These are phyloP conservation scores for Buphagus erythrorhynchus DNA, from an alignment of 2,797 vertebrate genomes.

Conservation along the genomic window DNA sequence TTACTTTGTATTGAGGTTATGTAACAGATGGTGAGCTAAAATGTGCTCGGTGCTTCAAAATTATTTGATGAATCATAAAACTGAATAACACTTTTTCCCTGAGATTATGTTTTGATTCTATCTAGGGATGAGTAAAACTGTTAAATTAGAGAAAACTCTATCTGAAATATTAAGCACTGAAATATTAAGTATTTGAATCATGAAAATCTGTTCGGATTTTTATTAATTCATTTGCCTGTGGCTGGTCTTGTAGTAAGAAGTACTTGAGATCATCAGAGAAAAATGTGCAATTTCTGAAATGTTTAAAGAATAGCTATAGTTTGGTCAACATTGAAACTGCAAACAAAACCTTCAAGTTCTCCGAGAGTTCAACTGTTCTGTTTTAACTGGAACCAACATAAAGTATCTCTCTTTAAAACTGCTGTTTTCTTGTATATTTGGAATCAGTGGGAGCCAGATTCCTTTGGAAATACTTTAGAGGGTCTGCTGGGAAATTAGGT, in stretches of 20 bases:
- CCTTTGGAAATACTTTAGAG: not conserved
- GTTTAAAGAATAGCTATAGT: not conserved
- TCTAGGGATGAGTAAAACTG: conserved; percentile 48
- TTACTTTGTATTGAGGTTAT: conserved; percentile 58
- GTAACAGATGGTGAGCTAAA: conserved; percentile 69
- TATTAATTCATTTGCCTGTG: not conserved
- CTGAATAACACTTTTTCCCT: conserved; percentile 50
- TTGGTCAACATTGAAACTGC: not conserved
- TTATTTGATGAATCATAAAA: conserved; percentile 65
- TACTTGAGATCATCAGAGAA: not conserved
- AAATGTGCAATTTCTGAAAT: not conserved
- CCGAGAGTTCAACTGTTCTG: not conserved
- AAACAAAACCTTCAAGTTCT: not conserved
- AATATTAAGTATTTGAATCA: conserved; percentile 36
- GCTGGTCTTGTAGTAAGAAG: not conserved
- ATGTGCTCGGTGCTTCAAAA: conserved; percentile 46
- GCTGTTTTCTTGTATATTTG: not conserved
- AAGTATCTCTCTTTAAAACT: not conserved
- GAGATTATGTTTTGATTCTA: conserved; percentile 60
- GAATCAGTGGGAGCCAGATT: not conserved
- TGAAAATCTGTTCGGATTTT: conserved; percentile 45
- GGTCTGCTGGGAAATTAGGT: not conserved
- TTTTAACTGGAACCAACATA: not conserved
- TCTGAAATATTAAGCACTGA: conserved; percentile 20
- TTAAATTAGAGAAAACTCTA: conserved; percentile 39